A percentile compares a stretch with the other conserved stretches of the same genome.
Evolutionary conservation across 2,797 vertebrate species (phyloP).

Genomic region (Channa striata): DNA sequence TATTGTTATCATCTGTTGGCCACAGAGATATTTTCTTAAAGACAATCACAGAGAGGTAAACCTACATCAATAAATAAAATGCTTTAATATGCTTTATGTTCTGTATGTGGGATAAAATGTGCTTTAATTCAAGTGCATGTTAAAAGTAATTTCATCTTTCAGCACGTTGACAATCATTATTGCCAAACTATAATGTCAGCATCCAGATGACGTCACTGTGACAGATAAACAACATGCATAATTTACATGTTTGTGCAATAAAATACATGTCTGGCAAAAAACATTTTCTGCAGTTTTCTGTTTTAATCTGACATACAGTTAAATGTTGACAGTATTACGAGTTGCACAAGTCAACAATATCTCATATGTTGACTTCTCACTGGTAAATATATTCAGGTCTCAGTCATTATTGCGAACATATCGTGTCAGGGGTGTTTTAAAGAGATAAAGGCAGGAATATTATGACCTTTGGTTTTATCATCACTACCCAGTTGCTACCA

Average conservation of each 20-base stretch:
- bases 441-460: neutral
- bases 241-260: constrained; percentile 67
- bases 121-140: constrained; percentile 18
- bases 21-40: constrained; percentile 42
- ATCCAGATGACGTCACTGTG: neutral
- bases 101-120: constrained; percentile 17
- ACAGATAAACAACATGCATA: constrained; percentile 36
- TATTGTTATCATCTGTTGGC: constrained; percentile 41
- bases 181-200: neutral
- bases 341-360: neutral
- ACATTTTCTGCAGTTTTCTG: neutral
- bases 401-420: neutral
- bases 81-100: constrained; percentile 49
- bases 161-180: constrained; percentile 1
- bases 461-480: neutral
- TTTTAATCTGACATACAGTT: neutral
- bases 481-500: neutral
- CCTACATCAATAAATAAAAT: constrained; percentile 51
- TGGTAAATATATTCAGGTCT: neutral
- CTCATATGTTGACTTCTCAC: neutral
- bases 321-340: neutral
- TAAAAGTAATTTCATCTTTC: constrained; percentile 3
- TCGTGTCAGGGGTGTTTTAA: neutral
- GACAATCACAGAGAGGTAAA: constrained; percentile 67
- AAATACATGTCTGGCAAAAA: constrained; percentile 24